phyloP scores from a whole-genome alignment of 2,797 vertebrate genomes.

The Notamacropus eugenii region DNA sequence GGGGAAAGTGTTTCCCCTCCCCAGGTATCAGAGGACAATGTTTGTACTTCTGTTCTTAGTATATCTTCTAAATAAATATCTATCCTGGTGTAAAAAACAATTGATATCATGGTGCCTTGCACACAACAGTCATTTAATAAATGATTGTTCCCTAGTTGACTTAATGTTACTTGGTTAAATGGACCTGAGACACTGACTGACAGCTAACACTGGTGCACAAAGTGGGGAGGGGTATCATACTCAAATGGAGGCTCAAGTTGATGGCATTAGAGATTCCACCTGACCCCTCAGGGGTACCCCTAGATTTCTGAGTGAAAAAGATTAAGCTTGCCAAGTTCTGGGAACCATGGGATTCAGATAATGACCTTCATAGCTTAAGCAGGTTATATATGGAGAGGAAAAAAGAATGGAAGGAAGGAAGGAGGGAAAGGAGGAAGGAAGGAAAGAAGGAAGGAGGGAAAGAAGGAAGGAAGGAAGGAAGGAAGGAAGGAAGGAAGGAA shows the following conservation, averaged over 20 bases:
- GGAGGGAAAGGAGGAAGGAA: no score
- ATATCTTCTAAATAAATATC: background rate
- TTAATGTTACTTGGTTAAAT: background rate
- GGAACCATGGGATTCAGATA: background rate
- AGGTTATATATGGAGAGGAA: background rate
- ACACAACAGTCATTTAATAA: background rate
- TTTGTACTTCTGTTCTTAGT: background rate
- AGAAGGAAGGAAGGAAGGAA: no score
- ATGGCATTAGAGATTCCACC: background rate
- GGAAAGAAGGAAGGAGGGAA: background rate
- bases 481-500: no score
- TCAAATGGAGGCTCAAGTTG: background rate
- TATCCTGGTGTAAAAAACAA: background rate
- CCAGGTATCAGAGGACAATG: background rate
- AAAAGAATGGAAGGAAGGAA: no score
- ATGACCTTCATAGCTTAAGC: background rate
- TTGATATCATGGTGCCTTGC: background rate
- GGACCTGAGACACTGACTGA: background rate
- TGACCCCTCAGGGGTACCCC: background rate
- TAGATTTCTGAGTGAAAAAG: background rate
- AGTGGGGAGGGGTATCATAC: background rate
- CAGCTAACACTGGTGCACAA: background rate
- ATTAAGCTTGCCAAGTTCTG: background rate
- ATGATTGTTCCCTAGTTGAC: background rate
- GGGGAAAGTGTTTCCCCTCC: background rate